Evolutionary conservation across 2,797 vertebrate species (phyloP), one percentile per base, ranked within the genome.

Genomic region (Cirrhinus mrigala): DNA sequence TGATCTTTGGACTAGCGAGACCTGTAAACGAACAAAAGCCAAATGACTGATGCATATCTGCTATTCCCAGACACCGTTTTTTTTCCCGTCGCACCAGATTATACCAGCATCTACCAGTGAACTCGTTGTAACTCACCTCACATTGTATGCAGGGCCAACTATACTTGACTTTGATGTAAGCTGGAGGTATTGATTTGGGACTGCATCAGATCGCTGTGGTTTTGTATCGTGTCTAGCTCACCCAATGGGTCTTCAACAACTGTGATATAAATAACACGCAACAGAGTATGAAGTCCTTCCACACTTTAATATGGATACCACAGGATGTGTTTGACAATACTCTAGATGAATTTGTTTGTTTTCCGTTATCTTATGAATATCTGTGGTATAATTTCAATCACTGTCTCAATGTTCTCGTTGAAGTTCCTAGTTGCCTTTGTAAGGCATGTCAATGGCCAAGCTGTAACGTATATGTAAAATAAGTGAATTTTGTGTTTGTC

Each of bases 341-440:
- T 46, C 44, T 66, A 84, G 73, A 88, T 40, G 83, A 85, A 80
- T 80, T 40, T 83, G 80, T 89, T 76, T 69, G 74, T 90, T 86
- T 88, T 85, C 46, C 44, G 60, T 85, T 82, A 83, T 76, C 81
- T 85, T 84, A 60, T 81, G 81, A 86, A 79, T 87, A 88, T 86
- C 71, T 82, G 86, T 89, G 87, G 84, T 86, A 87, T 84, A 71
- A 86, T 84, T 86, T 46, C 52, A 86, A 83, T 24, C 81, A 90
- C 82, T 87, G 83, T 90, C 87, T 89, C 87, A 85, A 76, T 90
- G 82, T 91, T 86, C 87, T 86, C 81, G 85, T 88, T 86, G 85
- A 89, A 87, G 90, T 89, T 90, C 85, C 88, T 88, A 89, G 87
- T 91, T 92, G 90, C 92, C 90, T 90, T 91, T 89, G 90, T 91